phyloP scores from a whole-genome alignment of 2,888 invertebrate genomes.

The Tetragnatha montana region DNA sequence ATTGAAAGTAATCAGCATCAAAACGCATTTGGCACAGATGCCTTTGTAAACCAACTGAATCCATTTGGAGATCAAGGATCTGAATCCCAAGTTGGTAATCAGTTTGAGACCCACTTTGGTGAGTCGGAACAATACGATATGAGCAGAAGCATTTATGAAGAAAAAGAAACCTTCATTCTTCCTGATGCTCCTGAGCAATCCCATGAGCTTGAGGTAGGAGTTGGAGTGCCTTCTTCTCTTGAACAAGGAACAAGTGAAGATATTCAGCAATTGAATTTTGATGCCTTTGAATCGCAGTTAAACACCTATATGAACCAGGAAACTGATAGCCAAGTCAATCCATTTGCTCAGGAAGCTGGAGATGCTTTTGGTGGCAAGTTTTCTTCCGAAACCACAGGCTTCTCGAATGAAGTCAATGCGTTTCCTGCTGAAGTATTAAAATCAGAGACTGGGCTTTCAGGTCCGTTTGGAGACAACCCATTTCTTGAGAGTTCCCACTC shows the following conservation, averaged over 20 bases:
- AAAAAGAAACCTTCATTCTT: not conserved
- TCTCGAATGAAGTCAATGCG: not conserved
- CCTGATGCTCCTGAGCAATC: constrained; percentile 28
- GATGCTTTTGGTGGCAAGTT: not conserved
- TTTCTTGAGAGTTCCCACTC: constrained; percentile 9
- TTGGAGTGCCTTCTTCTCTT: not conserved
- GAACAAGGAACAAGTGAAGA: not conserved
- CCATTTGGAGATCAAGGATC: constrained; percentile 26
- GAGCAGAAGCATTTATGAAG: constrained; percentile 35
- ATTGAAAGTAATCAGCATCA: constrained; percentile 11
- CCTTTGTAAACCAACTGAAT: constrained; percentile 14
- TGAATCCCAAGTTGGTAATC: not conserved
- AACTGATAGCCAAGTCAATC: not conserved
- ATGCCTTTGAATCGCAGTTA: not conserved
- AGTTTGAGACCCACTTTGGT: constrained; percentile 19
- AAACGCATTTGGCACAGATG: not conserved
- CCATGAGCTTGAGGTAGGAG: constrained; percentile 33
- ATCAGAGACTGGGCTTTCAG: not conserved
- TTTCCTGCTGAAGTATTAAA: not conserved
- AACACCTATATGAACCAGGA: not conserved
- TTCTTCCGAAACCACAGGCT: not conserved
- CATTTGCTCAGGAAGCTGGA: not conserved
- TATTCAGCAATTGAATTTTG: not conserved
- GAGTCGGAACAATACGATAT: constrained; percentile 5
- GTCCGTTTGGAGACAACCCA: constrained; percentile 8